These are phyloP conservation scores for Thymelicus lineola DNA, from an alignment of 2,888 invertebrate species.

Conservation along the genomic window DNA sequence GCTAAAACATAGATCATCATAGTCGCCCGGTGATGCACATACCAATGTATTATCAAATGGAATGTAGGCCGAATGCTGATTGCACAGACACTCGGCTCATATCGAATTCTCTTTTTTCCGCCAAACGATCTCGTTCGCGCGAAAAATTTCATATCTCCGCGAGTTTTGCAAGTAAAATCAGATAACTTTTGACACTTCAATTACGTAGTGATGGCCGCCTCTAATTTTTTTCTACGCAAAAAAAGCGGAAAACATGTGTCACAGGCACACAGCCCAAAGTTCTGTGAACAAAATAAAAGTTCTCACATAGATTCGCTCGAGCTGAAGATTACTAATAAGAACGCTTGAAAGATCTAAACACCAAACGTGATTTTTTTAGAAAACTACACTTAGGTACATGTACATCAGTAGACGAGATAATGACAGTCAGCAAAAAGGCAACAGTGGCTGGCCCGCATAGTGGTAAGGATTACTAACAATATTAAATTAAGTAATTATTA, in stretches of 20 bases:
- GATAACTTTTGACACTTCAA: slow-evolving; percentile 85
- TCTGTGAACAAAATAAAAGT: slow-evolving; percentile 74
- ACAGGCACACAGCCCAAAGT: slow-evolving; percentile 72
- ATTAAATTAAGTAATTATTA: no score
- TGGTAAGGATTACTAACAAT: no score
- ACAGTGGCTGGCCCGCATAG: no score
- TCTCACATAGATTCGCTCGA: slow-evolving; percentile 53
- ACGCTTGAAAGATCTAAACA: neutral
- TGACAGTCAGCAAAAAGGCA: no score
- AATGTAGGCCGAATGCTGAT: slow-evolving; percentile 82
- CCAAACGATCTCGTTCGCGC: slow-evolving; percentile 73
- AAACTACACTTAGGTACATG: no score
- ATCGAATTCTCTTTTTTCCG: slow-evolving; percentile 81
- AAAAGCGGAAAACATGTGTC: slow-evolving; percentile 71
- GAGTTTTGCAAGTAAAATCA: slow-evolving; percentile 85
- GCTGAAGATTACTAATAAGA: slow-evolving; percentile 69
- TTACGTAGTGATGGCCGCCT: slow-evolving; percentile 80
- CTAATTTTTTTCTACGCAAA: slow-evolving; percentile 67
- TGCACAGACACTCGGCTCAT: slow-evolving; percentile 77
- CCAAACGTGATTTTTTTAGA: no score
- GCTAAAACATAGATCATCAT: slow-evolving; percentile 6
- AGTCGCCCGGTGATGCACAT: slow-evolving; percentile 45
- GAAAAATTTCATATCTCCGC: slow-evolving; percentile 82
- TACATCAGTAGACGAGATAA: no score
- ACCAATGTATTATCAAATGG: slow-evolving; percentile 66